Percentiles rank a stretch among this genome's conserved stretches.
Conservation (phyloP, 1,140 invertebrate genomes). For the Diorhabda sublineata region DNA sequence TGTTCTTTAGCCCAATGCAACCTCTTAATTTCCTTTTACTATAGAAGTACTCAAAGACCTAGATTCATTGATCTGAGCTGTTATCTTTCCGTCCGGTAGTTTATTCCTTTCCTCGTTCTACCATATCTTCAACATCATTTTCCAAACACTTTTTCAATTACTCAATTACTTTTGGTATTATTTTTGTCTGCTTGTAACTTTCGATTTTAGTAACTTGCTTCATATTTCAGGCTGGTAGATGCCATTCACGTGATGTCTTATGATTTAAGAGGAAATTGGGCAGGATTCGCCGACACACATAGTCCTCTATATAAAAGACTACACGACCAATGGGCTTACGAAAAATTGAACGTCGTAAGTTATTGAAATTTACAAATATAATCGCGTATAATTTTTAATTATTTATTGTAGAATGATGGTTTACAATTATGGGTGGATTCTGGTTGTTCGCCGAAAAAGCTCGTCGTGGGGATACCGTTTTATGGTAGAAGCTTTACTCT, state of each 20-base stretch:
- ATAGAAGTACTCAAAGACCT: too few species aligned
- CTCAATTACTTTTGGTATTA: too few species aligned
- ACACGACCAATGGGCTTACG: conserved; percentile 82
- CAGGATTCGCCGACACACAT: conserved; percentile 81
- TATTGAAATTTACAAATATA: neutral
- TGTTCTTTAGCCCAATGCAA: too few species aligned
- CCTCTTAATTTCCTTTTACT: too few species aligned
- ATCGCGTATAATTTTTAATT: neutral
- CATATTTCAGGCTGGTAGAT: conserved; percentile 58
- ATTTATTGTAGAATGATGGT: conserved; percentile 69
- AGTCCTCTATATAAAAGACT: conserved; percentile 79
- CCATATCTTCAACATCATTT: too few species aligned
- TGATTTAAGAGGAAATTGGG: conserved; percentile 89
- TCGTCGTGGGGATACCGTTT: conserved; percentile 83
- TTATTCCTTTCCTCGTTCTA: too few species aligned
- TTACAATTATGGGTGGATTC: conserved; percentile 78
- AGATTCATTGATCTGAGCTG: too few species aligned
- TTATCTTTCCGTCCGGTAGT: too few species aligned
- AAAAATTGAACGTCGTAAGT: conserved; percentile 81
- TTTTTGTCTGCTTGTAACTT: too few species aligned
- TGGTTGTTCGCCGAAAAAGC: conserved; percentile 80
- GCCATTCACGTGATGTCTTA: conserved; percentile 89
- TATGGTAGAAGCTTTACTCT: conserved; percentile 82
- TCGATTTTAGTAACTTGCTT: too few species aligned
- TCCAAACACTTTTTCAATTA: too few species aligned